Evolutionary conservation across 1,140 invertebrate genomes (phyloP).

Genomic region (Apocrypta bakeri): DNA sequence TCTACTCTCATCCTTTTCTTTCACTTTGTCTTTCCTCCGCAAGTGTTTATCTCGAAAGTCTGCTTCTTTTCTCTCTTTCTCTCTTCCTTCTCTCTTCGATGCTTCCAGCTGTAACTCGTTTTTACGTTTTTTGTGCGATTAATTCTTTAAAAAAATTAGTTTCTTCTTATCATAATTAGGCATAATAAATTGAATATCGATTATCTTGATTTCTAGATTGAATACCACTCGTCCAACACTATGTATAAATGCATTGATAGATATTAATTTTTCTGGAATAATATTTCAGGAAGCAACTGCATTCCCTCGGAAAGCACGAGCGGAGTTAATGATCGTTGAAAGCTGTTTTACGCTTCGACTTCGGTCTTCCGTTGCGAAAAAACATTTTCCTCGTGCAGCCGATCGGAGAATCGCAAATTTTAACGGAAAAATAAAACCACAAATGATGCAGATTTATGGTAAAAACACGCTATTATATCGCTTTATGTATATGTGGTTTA

Average conservation of each 20-base stretch:
- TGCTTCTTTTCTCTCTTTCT: slow-evolving; percentile 53
- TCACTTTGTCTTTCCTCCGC: slow-evolving; percentile 37
- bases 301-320: no score
- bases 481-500: neutral
- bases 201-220: slow-evolving; percentile 49
- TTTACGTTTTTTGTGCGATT: neutral
- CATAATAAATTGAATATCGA: slow-evolving; percentile 44
- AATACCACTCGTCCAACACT: slow-evolving; percentile 1
- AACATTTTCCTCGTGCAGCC: neutral
- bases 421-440: no score
- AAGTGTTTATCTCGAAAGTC: slow-evolving; percentile 41
- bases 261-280: no score
- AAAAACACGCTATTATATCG: neutral
- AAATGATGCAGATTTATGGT: neutral
- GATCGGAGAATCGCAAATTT: neutral
- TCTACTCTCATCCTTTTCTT: slow-evolving; percentile 27
- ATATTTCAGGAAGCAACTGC: no score
- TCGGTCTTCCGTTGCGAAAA: neutral
- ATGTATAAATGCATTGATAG: no score
- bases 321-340: neutral
- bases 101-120: slow-evolving; percentile 19
- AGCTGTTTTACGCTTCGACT: neutral
- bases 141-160: no score
- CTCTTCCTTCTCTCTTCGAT: slow-evolving; percentile 46
- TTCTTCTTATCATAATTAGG: no score